Conservation (phyloP, 2,113 vertebrate species). For the Amazona guildingii region DNA sequence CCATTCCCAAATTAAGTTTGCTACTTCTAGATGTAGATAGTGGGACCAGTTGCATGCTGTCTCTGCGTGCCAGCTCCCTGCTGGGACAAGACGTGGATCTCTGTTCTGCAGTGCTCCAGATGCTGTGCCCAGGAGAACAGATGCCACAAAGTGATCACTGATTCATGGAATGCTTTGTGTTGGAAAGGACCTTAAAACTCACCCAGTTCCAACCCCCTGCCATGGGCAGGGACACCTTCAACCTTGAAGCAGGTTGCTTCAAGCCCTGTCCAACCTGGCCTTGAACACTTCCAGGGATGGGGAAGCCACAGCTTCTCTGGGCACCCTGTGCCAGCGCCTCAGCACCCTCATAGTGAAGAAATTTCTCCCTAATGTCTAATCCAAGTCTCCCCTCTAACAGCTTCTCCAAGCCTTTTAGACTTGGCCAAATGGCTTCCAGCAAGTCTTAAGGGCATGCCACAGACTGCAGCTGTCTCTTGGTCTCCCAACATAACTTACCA, state of each 20-base stretch:
- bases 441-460: not conserved
- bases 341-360: not conserved
- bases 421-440: not conserved
- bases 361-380: not conserved
- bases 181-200: not conserved
- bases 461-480: accelerated
- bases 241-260: not conserved
- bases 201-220: not conserved
- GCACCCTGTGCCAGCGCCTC: not conserved
- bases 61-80: not conserved
- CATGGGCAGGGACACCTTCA: not conserved
- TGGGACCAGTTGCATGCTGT: not conserved
- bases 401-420: not conserved
- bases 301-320: not conserved
- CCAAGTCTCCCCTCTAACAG: not conserved
- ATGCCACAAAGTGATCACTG: not conserved
- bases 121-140: not conserved
- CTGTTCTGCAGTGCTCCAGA: not conserved
- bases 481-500: not conserved
- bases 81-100: not conserved
- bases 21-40: not conserved
- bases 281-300: not conserved
- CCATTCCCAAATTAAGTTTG: not conserved
- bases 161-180: not conserved
- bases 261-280: not conserved